phyloP scores from a whole-genome alignment of 2,888 invertebrate genomes.

The Thecocarcelia acutangulata region DNA sequence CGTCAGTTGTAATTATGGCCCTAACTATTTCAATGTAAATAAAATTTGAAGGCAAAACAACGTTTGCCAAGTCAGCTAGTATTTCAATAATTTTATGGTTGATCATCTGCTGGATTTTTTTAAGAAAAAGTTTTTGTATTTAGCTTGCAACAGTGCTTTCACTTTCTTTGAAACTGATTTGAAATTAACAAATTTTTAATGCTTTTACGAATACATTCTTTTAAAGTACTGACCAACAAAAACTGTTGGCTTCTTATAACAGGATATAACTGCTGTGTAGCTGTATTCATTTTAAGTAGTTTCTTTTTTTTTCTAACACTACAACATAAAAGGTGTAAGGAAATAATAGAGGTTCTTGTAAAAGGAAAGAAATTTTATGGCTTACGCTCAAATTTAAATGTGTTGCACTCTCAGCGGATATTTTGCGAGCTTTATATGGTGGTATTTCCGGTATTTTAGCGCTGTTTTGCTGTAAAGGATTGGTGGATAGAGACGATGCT shows the following conservation, averaged over 20 bases:
- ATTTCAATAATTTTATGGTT: too few relatives aligned
- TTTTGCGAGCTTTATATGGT: slow-evolving; percentile 82
- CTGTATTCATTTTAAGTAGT: slow-evolving; percentile 20
- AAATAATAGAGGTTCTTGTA: slow-evolving; percentile 1
- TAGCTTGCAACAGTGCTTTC: too few relatives aligned
- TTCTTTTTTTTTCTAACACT: slow-evolving; percentile 18
- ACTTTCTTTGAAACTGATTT: too few relatives aligned
- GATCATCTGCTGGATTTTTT: too few relatives aligned
- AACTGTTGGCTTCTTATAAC: slow-evolving; percentile 4
- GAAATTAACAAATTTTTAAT: too few relatives aligned
- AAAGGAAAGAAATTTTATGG: slow-evolving; percentile 57
- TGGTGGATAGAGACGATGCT: slow-evolving; percentile 21
- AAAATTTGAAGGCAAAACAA: too few relatives aligned
- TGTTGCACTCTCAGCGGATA: slow-evolving; percentile 83
- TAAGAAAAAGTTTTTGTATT: too few relatives aligned
- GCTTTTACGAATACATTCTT: slow-evolving; percentile 40
- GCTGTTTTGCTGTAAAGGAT: slow-evolving; percentile 59
- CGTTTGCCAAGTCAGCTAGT: too few relatives aligned
- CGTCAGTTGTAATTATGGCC: too few relatives aligned
- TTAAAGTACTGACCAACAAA: slow-evolving; percentile 27
- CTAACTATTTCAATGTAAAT: too few relatives aligned
- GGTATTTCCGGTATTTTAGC: slow-evolving; percentile 82
- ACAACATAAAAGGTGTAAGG: slow-evolving; percentile 40
- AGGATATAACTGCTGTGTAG: slow-evolving; percentile 15
- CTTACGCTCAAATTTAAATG: slow-evolving; percentile 80